Percentiles rank a stretch among this genome's conserved stretches.
Conservation (phyloP, 2,797 vertebrate species). For the Ctenopoma multispine region DNA sequence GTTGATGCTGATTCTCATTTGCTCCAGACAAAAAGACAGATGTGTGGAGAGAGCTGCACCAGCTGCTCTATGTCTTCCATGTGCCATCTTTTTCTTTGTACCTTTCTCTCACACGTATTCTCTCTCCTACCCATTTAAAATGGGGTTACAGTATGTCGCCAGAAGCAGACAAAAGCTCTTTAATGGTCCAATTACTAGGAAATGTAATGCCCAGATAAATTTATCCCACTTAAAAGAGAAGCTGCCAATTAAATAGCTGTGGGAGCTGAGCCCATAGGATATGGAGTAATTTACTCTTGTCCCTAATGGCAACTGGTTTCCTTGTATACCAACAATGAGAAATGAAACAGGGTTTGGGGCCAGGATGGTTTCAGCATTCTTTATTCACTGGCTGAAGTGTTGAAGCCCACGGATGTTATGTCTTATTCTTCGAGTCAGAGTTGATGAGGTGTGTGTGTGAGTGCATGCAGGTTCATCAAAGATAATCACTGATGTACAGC, state of each 20-base stretch:
- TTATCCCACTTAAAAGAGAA: conserved; percentile 74
- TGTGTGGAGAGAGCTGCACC: conserved; percentile 33
- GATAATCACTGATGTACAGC: conserved; percentile 39
- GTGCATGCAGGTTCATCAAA: conserved; percentile 36
- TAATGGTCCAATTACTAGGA: conserved; percentile 73
- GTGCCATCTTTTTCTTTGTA: conserved; percentile 37
- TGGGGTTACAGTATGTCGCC: conserved; percentile 57
- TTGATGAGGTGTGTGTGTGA: conserved; percentile 22
- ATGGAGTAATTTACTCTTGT: conserved; percentile 64
- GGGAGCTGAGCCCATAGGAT: conserved; percentile 65
- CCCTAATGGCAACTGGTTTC: conserved; percentile 58
- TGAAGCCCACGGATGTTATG: conserved; percentile 29
- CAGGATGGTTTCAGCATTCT: conserved; percentile 32
- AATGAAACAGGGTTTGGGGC: conserved; percentile 31
- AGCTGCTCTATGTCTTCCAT: conserved; percentile 50
- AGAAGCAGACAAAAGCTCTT: conserved; percentile 67
- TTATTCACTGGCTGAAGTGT: conserved; percentile 23
- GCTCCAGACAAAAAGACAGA: conserved; percentile 49
- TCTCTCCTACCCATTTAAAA: conserved; percentile 40
- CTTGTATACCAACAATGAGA: conserved; percentile 42
- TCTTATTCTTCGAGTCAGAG: conserved; percentile 40
- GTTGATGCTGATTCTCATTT: conserved; percentile 33
- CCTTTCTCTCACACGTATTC: conserved; percentile 35
- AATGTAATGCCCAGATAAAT: conserved; percentile 76
- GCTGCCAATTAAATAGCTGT: conserved; percentile 74